Evolutionary conservation across 1,140 invertebrate species (phyloP).

Genomic region (Schlechtendalia chinensis): DNA sequence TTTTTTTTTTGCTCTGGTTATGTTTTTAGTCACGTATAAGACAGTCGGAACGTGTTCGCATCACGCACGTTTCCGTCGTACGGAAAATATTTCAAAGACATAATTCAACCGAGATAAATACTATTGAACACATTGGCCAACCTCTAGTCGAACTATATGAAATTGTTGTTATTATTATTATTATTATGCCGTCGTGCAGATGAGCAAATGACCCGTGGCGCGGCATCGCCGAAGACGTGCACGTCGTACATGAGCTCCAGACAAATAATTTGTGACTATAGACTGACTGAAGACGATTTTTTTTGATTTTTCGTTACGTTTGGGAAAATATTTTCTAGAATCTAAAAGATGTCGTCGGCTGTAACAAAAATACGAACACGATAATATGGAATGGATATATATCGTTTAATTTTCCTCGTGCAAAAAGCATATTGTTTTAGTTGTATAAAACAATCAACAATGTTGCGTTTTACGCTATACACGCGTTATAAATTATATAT

Average conservation of each 20-base stretch:
- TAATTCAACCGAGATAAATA: slow-evolving; percentile 6
- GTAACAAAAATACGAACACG: not conserved
- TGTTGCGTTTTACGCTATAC: not conserved
- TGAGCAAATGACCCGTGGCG: not conserved
- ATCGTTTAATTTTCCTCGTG: not conserved
- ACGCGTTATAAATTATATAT: not conserved
- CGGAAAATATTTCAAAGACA: slow-evolving; percentile 17
- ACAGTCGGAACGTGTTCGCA: not conserved
- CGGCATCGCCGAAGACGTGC: not conserved
- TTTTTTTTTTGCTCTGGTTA: slow-evolving; percentile 7
- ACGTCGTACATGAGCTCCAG: not conserved
- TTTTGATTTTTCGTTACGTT: not conserved
- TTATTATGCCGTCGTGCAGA: not conserved
- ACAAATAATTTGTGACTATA: not conserved
- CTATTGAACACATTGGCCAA: slow-evolving; percentile 7
- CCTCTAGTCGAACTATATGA: not conserved
- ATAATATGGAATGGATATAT: not conserved
- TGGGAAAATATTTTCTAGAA: not conserved
- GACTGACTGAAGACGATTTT: not conserved
- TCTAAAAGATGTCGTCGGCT: too few relatives aligned
- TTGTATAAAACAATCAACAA: not conserved
- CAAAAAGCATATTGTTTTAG: too few relatives aligned
- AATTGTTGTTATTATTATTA: not conserved
- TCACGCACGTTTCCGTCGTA: slow-evolving; percentile 8
- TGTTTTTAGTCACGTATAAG: slow-evolving; percentile 6